phyloP scores from a whole-genome alignment of 2,797 vertebrate species.

The Pipistrellus pipistrellus region DNA sequence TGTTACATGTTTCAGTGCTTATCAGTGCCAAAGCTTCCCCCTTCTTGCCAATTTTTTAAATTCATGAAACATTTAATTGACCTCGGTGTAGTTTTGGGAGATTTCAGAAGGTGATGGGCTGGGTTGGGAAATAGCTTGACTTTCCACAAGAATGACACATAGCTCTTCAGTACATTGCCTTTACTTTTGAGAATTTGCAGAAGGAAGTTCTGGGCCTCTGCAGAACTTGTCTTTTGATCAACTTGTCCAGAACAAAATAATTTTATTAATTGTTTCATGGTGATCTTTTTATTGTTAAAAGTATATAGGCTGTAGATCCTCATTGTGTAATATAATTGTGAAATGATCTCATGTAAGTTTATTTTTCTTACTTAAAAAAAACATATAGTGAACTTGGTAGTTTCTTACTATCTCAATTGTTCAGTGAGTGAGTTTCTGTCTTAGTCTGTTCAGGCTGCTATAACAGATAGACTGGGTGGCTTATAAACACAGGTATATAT shows the following conservation, averaged over 20 bases:
- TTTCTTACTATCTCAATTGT: constrained; percentile 31
- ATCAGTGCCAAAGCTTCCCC: neutral
- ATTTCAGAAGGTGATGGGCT: neutral
- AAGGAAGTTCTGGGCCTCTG: neutral
- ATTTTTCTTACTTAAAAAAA: neutral
- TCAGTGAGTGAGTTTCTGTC: neutral
- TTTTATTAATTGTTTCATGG: constrained; percentile 47
- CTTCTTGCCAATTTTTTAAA: neutral
- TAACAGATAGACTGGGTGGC: neutral
- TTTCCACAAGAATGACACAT: neutral
- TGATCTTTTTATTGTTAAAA: constrained; percentile 30
- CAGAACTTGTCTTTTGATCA: constrained; percentile 20
- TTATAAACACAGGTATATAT: neutral
- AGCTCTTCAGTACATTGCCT: neutral
- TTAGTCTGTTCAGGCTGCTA: neutral
- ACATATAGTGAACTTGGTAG: neutral
- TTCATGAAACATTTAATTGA: neutral
- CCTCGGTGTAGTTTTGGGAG: constrained; percentile 2
- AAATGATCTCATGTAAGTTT: constrained; percentile 7
- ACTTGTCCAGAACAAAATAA: neutral
- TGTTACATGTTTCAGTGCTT: neutral
- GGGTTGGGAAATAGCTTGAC: neutral
- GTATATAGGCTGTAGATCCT: constrained; percentile 32
- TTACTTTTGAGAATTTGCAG: neutral
- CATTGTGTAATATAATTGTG: constrained; percentile 55